Base-by-base conservation (phyloP, 2,888 invertebrate species). In the Melitaea athalia region DNA sequence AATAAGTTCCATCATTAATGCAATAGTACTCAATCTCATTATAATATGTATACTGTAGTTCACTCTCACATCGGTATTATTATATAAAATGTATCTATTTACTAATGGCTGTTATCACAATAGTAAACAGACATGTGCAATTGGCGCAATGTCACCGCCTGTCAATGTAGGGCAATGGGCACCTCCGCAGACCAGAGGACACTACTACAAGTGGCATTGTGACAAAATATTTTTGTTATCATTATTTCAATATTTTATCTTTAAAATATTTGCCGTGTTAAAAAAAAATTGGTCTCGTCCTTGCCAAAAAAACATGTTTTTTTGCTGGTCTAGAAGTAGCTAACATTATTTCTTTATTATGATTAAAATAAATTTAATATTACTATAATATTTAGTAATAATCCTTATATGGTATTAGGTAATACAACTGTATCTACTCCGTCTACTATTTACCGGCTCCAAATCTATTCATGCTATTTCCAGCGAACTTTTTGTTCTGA, bases 161-260 rank as follows among this genome's bases (percentile, higher is more conserved):
- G 75, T 70, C 77, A 81, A 88, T 85, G 85, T 87, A 84, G 87
- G 88, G 76, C 86, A 88, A 75, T 78, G 75, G 77, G 79, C 70
- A 70, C 55, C 45, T 5, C 31, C 57, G 38, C 52, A 63, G 63
- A 61, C 52, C 15, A 57, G n/a, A 60, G 38, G 11, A 15, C 49
- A 49, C 33, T 43, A 15, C 10, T 43, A 15, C 10, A 57, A 60
- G 61, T 24, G 61, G 24, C 14, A 61, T 31, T 17, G 24, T 24
- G 24, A 12, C 7, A 24, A 11, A 24, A 45, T 1, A 12, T 10
- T 4, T 11, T 4, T 4, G 1, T 4, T 11, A 45, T 12, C 45
- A 12, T 43, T 43, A 43, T 43, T 24, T 8, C 38, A 3, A 7
- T 8, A 38, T 38, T 38, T 38, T 8, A 38, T 38, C 38, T 5